Base-by-base conservation (phyloP, 2,888 invertebrate species). In the Dicyrtomina minuta region DNA sequence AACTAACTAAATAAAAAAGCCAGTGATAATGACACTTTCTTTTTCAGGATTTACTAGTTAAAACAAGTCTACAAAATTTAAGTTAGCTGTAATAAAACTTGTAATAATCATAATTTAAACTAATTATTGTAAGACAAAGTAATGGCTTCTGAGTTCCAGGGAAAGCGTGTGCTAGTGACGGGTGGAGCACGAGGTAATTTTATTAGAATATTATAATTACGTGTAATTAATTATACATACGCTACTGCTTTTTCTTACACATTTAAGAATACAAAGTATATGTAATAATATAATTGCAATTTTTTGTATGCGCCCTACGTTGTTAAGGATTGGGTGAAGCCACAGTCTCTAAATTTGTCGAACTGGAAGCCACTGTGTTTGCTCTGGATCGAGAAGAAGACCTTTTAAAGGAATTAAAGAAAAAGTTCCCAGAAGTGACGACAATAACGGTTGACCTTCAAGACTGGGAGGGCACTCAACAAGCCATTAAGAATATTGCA, bases 381-480 rank as follows among this genome's bases (percentile, higher is more conserved):
- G 68, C 26, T 17, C 17, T 61, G 39, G 68, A 68, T 39, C n/a
- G 22, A 12, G 61, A 68, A 17, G 60, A 6, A 39, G 41, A 8
- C 6, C 51, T 51, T 17, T 39, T 64, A 17, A 26, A 33, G 24
- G 39, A 64, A 15, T 82, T 93, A 58, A 86, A 86, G 75, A 81
- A 83, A 41, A 86, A 87, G 80, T 85, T 85, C 80, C 73, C 75
- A 22, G 83, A 83, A 5, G 88, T 92, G 62, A 84, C 87, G 76
- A 87, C 86, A 0, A 83, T 93, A 13, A 84, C 86, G 66, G 86
- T 89, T 0, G 92, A 96, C 81, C 80, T 96, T 26, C 82, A 83
- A 6, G 85, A 93, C 80, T 95, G 94, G 93, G 83, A 88, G 1
- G 85, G 85, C 70, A 90, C 93, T 0, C 85, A 87, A 70, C 81